Percentiles rank a stretch among this genome's conserved stretches.
These are phyloP conservation scores for Phallusia fumigata DNA, from an alignment of 23 tunicate genomes.

Conservation along the genomic window DNA sequence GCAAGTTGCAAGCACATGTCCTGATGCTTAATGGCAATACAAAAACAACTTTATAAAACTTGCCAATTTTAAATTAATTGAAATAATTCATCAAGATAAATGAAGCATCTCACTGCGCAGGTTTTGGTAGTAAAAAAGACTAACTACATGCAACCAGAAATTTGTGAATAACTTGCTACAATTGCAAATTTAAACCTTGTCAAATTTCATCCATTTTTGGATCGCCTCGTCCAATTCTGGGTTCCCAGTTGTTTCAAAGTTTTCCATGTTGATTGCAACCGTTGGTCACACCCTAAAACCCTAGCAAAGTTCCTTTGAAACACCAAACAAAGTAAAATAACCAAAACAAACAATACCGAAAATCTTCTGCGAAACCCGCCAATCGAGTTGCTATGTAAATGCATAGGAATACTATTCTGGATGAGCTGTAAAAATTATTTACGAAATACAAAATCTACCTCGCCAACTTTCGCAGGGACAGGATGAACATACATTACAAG, in stretches of 20 bases:
- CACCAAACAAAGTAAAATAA: no score
- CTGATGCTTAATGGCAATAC: no score
- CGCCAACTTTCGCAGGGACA: not conserved
- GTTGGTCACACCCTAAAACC: not conserved
- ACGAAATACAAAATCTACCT: not conserved
- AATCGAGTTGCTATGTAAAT: not conserved
- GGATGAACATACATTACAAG: not conserved
- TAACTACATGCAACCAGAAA: no score
- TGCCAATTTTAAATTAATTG: not conserved
- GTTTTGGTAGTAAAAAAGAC: no score
- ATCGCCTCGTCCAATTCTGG: constrained; percentile 26
- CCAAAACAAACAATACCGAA: no score
- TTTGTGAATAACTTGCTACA: no score
- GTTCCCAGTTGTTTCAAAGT: constrained; percentile 18
- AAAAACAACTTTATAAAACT: not conserved
- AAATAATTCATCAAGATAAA: no score
- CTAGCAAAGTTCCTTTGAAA: not conserved
- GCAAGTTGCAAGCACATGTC: no score
- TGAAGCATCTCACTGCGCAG: no score
- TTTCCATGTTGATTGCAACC: not conserved
- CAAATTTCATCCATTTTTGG: constrained; percentile 58
- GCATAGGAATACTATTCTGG: not conserved
- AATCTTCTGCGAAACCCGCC: not conserved
- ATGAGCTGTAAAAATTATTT: not conserved
- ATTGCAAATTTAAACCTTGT: constrained; percentile 37